Evolutionary conservation across 1,140 invertebrate genomes (phyloP), one percentile per base, ranked within the genome.

Genomic region (Littorina saxatilis): DNA sequence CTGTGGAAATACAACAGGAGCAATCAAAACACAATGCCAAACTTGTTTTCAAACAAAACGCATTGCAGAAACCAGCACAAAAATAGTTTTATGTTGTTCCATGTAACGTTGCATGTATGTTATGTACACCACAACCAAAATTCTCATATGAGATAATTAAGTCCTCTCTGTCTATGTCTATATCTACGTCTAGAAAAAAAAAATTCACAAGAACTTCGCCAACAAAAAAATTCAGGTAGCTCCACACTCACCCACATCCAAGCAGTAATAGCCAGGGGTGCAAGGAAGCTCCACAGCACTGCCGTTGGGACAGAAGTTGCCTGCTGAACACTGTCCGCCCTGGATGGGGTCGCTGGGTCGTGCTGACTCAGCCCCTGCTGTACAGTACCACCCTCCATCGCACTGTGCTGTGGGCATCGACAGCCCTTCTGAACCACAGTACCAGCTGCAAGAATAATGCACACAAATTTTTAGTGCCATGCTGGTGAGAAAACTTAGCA

Each of bases 331-430:
- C 74, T 85, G 83, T 0, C 89, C 90, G 35, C 89, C 90, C 66
- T 89, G 86, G 2, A 77, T 50, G 13, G 73, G 23, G 4, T 63
- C 83, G 13, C 68, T 72, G 17, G 90, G 89, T 37, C 85, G 82
- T 7, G 88, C 82, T 20, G 81, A 68, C 0, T 68, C 80, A 20
- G 90, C 84, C 1, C 83, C 83, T 9, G 73, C 84, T 35, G 80
- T 89, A 80, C 90, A 91, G 81, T 88, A 91, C 89, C 90, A 92
- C 3, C 90, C 91, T 40, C 85, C 76, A 80, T 88, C 85, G 86
- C 90, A 92, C 13, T 83, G 40, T 20, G 87, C 90, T 40, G 87
- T 90, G 1, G 90, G 90, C 11, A 9, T 63, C 13, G 77, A 82
- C 13, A 91, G 85, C 23, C 90, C 90, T 40, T 85, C 73, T 7